phyloP scores from a whole-genome alignment of 2,797 vertebrate species.

The Lateolabrax maculatus region DNA sequence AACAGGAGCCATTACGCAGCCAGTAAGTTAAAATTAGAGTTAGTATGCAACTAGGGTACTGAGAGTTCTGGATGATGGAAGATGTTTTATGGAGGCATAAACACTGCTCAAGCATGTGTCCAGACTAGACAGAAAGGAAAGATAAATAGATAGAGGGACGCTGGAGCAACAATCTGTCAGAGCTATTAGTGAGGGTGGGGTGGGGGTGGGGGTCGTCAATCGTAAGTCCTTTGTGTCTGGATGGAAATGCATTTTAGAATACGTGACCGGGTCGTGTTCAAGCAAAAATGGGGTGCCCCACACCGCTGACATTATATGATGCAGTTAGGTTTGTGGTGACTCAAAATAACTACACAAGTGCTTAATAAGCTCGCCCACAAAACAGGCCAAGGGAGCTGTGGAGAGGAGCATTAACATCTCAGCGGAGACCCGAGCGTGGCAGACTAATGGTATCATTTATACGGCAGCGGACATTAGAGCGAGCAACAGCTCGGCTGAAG shows the following conservation, averaged over 20 bases:
- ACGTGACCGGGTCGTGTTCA: background rate
- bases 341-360: slow-evolving; percentile 7
- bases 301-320: background rate
- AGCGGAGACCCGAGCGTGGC: slow-evolving; percentile 16
- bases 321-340: slow-evolving; percentile 1
- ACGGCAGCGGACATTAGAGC: slow-evolving; percentile 37
- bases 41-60: background rate
- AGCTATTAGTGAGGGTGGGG: background rate
- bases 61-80: background rate
- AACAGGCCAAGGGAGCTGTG: slow-evolving; percentile 8
- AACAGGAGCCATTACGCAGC: background rate
- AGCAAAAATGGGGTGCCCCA: background rate
- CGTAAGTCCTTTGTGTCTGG: no score
- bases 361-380: slow-evolving; percentile 17
- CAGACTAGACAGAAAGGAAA: background rate
- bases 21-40: background rate
- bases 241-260: background rate
- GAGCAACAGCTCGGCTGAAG: slow-evolving; percentile 56
- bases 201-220: no score
- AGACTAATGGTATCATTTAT: slow-evolving; percentile 53
- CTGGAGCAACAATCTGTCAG: background rate
- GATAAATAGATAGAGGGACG: background rate
- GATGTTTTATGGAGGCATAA: background rate
- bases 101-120: background rate
- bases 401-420: slow-evolving; percentile 40